Evolutionary conservation across 2,888 invertebrate genomes (phyloP), one percentile per base, ranked within the genome.

Genomic region (Oligia fasciuncula): DNA sequence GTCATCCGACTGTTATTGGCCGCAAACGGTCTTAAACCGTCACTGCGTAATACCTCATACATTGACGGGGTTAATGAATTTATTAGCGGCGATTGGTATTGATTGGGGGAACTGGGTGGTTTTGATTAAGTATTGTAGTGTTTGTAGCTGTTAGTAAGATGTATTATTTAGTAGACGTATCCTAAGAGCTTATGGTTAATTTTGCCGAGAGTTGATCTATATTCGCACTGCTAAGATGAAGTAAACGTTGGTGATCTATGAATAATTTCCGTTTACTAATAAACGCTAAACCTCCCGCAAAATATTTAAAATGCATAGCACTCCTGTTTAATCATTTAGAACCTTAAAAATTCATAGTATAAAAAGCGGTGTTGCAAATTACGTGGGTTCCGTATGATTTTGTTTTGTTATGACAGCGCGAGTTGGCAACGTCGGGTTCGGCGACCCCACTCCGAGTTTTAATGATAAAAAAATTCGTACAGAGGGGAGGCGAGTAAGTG

Each of bases 391-490:
- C 90, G 93, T 94, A 94, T 94, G 96, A 96, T 94, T 95, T 93
- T 95, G 95, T 95, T 94, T 95, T 96, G 96, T 97, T 97, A 96
- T 97, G 96, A 97, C 97, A 97, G 94, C 93, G 95, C 93, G 94
- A 92, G 95, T 93, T 94, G 95, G 95, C 94, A 95, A 95, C 95
- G 95, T 90, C 90, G 95, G 91, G 96, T 96, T 96, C 96, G 96
- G 92, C 96, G 97, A 96, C 97, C 97, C 97, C 95, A 95, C 95
- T 95, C 93, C 91, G 95, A 91, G 95, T 96, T 97, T 97, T 96
- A 97, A 97, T 97, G 97, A 97, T 97, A 97, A 97, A 97, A 97
- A 97, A 97, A 97, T 96, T 97, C 97, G 97, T 96, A 95, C 95
- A 93, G 95, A 95, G 95, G 96, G 96, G 96, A 94, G 94, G 93